Conservation (phyloP, 2,797 vertebrate species). For the Rhinophrynus dorsalis region DNA sequence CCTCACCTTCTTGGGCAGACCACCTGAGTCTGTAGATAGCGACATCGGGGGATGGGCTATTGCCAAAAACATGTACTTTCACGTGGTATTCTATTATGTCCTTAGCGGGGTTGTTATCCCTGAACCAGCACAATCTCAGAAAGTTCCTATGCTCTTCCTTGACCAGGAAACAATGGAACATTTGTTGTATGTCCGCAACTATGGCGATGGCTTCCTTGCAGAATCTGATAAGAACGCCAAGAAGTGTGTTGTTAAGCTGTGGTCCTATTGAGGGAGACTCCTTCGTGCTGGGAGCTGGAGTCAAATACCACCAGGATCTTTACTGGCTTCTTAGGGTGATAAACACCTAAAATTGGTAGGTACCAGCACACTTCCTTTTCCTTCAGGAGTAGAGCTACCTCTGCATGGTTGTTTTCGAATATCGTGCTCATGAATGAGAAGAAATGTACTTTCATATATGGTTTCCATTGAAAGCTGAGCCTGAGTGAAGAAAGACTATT, state of each 20-base stretch:
- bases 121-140: no score
- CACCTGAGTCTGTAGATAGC: background rate
- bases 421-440: background rate
- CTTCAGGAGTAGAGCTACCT: background rate
- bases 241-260: background rate
- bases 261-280: background rate
- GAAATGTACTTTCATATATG: background rate
- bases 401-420: background rate
- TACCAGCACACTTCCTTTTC: conserved; percentile 32
- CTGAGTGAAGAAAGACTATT: background rate
- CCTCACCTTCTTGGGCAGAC: background rate
- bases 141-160: background rate
- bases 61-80: background rate
- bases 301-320: conserved; percentile 23
- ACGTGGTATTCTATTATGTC: no score
- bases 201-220: background rate
- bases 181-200: background rate
- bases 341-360: conserved; percentile 13
- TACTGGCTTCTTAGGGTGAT: conserved; percentile 3
- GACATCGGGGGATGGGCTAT: background rate
- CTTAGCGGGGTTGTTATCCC: no score
- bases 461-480: background rate
- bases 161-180: background rate
- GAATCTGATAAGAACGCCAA: background rate
- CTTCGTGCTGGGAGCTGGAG: background rate